Conservation (phyloP, 2,888 invertebrate genomes). For the Anthrax anthrax region DNA sequence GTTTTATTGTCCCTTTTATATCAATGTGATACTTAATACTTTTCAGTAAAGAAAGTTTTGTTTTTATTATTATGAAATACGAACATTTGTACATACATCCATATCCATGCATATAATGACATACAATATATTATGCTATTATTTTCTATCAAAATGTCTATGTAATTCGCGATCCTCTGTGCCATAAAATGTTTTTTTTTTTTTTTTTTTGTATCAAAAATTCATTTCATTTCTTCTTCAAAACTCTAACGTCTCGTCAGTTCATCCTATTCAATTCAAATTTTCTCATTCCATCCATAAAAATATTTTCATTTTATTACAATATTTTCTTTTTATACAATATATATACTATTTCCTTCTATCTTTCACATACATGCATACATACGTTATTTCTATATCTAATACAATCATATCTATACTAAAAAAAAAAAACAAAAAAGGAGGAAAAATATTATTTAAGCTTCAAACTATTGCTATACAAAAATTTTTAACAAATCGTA, state of each 20-base stretch:
- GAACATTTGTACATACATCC: too few species aligned
- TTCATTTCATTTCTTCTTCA: too few species aligned
- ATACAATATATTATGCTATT: too few species aligned
- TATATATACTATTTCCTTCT: not conserved
- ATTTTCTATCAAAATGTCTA: conserved; percentile 6
- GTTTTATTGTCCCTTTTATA: too few species aligned
- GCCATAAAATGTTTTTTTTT: too few species aligned
- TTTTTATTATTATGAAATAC: too few species aligned
- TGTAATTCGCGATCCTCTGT: conserved; percentile 8
- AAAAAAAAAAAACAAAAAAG: too few species aligned
- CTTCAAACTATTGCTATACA: conserved; percentile 12
- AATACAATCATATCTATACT: conserved; percentile 3
- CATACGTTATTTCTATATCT: not conserved
- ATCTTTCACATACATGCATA: not conserved
- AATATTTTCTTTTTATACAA: not conserved
- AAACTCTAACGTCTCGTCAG: too few species aligned
- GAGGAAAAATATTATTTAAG: not conserved
- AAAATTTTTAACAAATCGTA: conserved; percentile 14
- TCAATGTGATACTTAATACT: too few species aligned
- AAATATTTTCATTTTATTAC: not conserved
- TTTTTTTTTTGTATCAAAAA: too few species aligned
- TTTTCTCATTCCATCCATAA: not conserved
- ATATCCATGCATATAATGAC: too few species aligned
- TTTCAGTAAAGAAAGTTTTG: too few species aligned
- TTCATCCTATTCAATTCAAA: conserved; percentile 3